Conservation (phyloP, 2,113 vertebrate species). For the Oxygymnocypris stewartii region DNA sequence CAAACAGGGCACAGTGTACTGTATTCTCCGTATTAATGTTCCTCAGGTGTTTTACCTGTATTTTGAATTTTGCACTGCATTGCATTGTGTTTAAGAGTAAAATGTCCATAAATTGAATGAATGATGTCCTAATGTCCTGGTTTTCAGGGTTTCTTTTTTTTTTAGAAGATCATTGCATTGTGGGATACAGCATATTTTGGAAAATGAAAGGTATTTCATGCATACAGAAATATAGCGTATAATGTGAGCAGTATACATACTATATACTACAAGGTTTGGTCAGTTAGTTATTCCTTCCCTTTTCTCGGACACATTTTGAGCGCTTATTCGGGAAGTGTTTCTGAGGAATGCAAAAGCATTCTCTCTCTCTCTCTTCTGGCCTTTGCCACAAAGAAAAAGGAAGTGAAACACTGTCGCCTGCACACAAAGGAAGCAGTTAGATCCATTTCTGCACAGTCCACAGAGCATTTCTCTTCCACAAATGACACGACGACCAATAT, state of each 20-base stretch:
- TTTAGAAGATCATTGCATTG: neutral
- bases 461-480: constrained; percentile 18
- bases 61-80: too few relatives aligned
- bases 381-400: constrained; percentile 26
- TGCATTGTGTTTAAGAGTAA: too few relatives aligned
- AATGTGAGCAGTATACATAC: too few relatives aligned
- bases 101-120: too few relatives aligned
- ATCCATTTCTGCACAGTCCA: constrained; percentile 30
- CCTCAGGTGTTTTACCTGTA: too few relatives aligned
- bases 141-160: too few relatives aligned
- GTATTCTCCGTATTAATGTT: too few relatives aligned
- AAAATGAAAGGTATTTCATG: neutral
- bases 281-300: neutral
- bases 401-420: constrained; percentile 47
- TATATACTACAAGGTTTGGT: neutral
- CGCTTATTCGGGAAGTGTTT: neutral
- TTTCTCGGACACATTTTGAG: neutral
- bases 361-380: constrained; percentile 1
- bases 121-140: too few relatives aligned
- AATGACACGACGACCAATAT: constrained; percentile 8
- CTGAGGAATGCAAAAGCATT: constrained; percentile 18
- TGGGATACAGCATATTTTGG: neutral
- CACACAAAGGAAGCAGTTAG: constrained; percentile 45
- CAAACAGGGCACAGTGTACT: too few relatives aligned
- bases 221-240: neutral